A percentile compares a stretch with the other conserved stretches of the same genome.
Evolutionary conservation across 2,888 invertebrate species (phyloP).

Genomic region (Caenorhabditis doughertyi): DNA sequence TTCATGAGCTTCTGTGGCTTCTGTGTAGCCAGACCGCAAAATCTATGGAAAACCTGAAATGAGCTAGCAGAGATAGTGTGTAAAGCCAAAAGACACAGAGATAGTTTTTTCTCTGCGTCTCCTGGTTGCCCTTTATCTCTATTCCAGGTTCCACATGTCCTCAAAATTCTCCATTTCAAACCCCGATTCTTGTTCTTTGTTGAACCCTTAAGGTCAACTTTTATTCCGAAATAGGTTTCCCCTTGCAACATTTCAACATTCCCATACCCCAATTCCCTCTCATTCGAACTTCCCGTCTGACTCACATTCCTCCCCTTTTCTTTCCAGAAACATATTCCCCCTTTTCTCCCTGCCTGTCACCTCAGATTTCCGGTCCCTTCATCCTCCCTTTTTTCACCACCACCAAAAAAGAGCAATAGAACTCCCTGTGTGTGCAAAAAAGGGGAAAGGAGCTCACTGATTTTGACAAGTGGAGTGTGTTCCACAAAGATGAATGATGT

Average conservation of each 20-base stretch:
- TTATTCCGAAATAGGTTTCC: not conserved
- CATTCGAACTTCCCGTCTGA: slow-evolving; percentile 33
- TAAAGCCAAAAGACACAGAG: too few relatives aligned
- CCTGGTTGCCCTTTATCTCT: too few relatives aligned
- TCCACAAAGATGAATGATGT: not conserved
- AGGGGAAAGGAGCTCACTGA: not conserved
- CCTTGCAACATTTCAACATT: not conserved
- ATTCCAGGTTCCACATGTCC: too few relatives aligned
- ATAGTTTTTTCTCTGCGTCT: too few relatives aligned
- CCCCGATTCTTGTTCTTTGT: too few relatives aligned
- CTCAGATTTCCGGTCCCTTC: slow-evolving; percentile 29
- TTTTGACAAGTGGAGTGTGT: slow-evolving; percentile 13
- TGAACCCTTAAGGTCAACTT: too few relatives aligned
- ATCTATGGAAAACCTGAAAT: too few relatives aligned
- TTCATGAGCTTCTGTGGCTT: too few relatives aligned
- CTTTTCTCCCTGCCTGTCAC: slow-evolving; percentile 5
- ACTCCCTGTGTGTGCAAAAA: not conserved
- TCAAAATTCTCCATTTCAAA: too few relatives aligned
- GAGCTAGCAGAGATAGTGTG: too few relatives aligned
- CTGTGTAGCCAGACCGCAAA: too few relatives aligned
- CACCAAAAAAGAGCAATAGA: not conserved
- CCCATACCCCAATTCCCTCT: not conserved
- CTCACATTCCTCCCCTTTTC: not conserved
- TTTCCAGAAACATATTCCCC: not conserved
- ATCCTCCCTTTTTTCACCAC: not conserved